Base-by-base conservation (phyloP, 2,113 vertebrate species). In the Axis porcinus region DNA sequence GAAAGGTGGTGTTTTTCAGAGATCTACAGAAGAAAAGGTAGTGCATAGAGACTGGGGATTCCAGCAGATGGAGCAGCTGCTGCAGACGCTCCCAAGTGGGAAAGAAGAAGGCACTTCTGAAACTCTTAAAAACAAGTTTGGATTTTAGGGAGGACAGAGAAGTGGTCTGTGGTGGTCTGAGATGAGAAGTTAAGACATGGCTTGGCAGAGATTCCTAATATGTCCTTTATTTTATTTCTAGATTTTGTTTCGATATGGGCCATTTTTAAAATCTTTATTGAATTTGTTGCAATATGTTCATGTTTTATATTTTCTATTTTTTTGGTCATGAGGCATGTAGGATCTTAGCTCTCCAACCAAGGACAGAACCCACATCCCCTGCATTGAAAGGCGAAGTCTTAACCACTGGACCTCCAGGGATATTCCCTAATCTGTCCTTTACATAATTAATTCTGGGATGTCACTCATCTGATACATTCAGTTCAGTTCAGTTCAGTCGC, bases 1-100 rank as follows among this genome's bases (percentile, higher is more conserved):
- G 1, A 12, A 12, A 60, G 11, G 47, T 2, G 21, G 16, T 23
- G 14, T 3, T 79, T 43, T 14, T 45, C 7, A 0, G 6, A 40
- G 16, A 27, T 4, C 43, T 2, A 15, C 16, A 8, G 15, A 30
- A 79, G 54, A 30, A n/a, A 17, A 58, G 30, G 52, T 52, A 9
- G n/a, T 4, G 2, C 4, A 36, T 2, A 40, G 47, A 40, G 52
- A 6, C 21, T 83, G 13, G 14, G 2, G 11, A 12, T 16, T 62
- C 43, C 7, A 25, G 58, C 12, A 55, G 50, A 17, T 17, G 30
- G 40, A 60, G n/a, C 4, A 27, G 21, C 43, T 36, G n/a, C 7
- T 30, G n/a, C n/a, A 45, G 30, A 85, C 17, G 27, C 1, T n/a
- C 23, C 1, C 13, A 16, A n/a, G 4, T 23, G 16, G 54, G 10